phyloP scores from a whole-genome alignment of 2,113 vertebrate species.

The Cranoglanis bouderius region DNA sequence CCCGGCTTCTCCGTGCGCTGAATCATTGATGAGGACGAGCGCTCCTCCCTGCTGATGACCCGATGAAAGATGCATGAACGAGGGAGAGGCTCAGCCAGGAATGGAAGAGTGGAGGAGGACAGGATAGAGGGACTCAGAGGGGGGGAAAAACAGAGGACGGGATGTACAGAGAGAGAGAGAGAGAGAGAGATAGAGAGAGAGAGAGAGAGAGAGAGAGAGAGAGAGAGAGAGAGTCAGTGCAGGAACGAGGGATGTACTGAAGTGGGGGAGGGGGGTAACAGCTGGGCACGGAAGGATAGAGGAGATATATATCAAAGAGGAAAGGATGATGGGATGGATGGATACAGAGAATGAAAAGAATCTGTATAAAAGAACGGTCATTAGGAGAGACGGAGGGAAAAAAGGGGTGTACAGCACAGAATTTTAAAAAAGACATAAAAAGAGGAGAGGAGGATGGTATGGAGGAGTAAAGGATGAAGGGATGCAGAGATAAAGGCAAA shows the following conservation, averaged over 20 bases:
- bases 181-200: not conserved
- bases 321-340: not conserved
- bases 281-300: not conserved
- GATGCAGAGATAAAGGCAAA: not conserved
- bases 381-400: not conserved
- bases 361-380: not conserved
- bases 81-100: constrained; percentile 20
- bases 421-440: not conserved
- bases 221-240: not conserved
- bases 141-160: not conserved
- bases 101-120: constrained; percentile 14
- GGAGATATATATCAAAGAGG: not conserved
- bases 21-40: constrained; percentile 36
- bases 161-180: not conserved
- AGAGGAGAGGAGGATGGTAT: not conserved
- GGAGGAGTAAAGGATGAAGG: constrained; percentile 8
- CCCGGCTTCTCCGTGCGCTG: constrained; percentile 23
- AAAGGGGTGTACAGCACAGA: not conserved
- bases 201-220: not conserved
- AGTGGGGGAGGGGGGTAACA: constrained; percentile 5
- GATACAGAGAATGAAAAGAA: not conserved
- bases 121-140: not conserved
- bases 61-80: constrained; percentile 48
- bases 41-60: constrained; percentile 34
- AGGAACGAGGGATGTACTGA: not conserved